Evolutionary conservation across 2,797 vertebrate species (phyloP).

Genomic region (Cyclura pinguis): DNA sequence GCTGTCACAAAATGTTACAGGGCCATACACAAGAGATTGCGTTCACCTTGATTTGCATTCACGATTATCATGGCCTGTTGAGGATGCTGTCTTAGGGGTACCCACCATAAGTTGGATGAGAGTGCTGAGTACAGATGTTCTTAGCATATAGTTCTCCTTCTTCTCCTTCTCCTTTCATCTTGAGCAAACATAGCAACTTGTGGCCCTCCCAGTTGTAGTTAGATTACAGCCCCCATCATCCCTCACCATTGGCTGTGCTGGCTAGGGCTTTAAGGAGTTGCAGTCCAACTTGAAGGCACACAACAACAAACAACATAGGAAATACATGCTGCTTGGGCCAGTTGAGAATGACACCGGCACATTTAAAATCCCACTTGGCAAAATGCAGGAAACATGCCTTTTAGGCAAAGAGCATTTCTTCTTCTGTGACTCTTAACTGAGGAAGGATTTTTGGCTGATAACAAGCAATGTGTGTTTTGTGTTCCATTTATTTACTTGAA

Average conservation of each 20-base stretch:
- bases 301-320: too few relatives aligned
- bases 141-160: not conserved
- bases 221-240: not conserved
- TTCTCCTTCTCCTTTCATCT: not conserved
- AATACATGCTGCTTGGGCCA: not conserved
- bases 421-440: not conserved
- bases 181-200: not conserved
- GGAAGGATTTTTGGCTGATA: not conserved
- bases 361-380: not conserved
- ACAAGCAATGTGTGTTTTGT: not conserved
- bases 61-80: not conserved
- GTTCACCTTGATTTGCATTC: not conserved
- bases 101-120: not conserved
- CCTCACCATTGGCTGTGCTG: too few relatives aligned
- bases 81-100: too few relatives aligned
- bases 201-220: not conserved
- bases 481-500: not conserved
- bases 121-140: too few relatives aligned
- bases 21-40: too few relatives aligned
- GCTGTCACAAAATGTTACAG: not conserved
- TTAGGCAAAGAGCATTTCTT: not conserved
- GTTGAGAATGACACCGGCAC: too few relatives aligned
- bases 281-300: too few relatives aligned
- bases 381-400: not conserved
- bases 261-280: too few relatives aligned